Evolutionary conservation across 2,888 invertebrate species (phyloP).

Genomic region (Mechanitis mazaeus): DNA sequence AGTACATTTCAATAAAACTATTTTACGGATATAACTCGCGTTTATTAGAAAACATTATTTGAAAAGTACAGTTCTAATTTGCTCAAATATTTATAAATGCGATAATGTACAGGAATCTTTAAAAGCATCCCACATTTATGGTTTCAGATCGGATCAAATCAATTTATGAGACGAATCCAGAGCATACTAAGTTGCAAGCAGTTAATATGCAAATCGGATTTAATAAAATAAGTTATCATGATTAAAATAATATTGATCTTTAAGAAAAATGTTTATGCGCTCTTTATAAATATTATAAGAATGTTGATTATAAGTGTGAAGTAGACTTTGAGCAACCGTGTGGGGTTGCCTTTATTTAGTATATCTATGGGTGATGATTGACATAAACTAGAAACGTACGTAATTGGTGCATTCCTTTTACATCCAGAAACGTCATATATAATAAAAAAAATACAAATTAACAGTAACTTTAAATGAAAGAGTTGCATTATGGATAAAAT

Average conservation of each 20-base stretch:
- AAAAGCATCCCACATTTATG: constrained; percentile 4
- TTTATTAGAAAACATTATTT: no score
- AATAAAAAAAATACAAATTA: no score
- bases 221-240: constrained; percentile 11
- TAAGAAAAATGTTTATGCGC: constrained; percentile 8
- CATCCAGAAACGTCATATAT: no score
- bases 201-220: constrained; percentile 17
- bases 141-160: constrained; percentile 12
- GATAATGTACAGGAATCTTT: not conserved
- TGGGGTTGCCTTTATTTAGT: not conserved
- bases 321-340: constrained; percentile 6
- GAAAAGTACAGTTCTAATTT: constrained; percentile 3
- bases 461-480: no score
- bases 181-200: constrained; percentile 12
- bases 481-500: no score
- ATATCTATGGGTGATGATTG: no score
- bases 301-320: not conserved
- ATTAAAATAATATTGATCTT: constrained; percentile 11
- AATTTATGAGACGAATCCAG: constrained; percentile 13
- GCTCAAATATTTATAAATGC: constrained; percentile 2
- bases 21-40: no score
- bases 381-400: no score
- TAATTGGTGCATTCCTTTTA: no score
- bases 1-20: not conserved
- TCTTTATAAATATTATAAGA: not conserved